Conservation (phyloP, 2,888 invertebrate genomes). For the Cyclophora albipunctata region DNA sequence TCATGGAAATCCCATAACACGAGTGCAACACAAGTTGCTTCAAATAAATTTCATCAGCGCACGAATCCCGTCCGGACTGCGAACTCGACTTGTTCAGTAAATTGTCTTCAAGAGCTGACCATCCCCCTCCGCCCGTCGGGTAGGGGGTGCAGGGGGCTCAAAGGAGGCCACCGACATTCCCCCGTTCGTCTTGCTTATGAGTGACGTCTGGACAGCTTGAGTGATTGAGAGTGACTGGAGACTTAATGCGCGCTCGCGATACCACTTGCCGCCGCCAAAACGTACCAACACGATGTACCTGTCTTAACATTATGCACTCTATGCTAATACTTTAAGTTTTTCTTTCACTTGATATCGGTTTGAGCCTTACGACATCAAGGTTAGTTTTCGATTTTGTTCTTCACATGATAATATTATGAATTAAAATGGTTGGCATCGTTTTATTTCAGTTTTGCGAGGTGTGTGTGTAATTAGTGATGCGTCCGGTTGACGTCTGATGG, state of each 20-base stretch:
- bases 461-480: slow-evolving; percentile 54
- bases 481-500: slow-evolving; percentile 43
- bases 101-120: slow-evolving; percentile 75
- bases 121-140: slow-evolving; percentile 47
- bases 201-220: slow-evolving; percentile 72
- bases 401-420: slow-evolving; percentile 60
- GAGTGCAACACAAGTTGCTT: slow-evolving; percentile 52
- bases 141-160: slow-evolving; percentile 31
- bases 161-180: slow-evolving; percentile 60
- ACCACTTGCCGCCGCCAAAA: slow-evolving; percentile 27
- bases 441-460: slow-evolving; percentile 51
- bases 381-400: slow-evolving; percentile 13
- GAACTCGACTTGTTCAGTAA: slow-evolving; percentile 63
- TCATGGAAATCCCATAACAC: slow-evolving; percentile 50
- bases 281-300: slow-evolving; percentile 28
- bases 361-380: no score
- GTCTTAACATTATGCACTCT: slow-evolving; percentile 33
- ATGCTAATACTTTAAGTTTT: slow-evolving; percentile 24
- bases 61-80: slow-evolving; percentile 56
- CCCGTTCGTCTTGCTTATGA: slow-evolving; percentile 75
- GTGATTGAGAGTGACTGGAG: slow-evolving; percentile 74
- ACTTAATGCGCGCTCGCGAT: slow-evolving; percentile 70
- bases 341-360: slow-evolving; percentile 19
- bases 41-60: slow-evolving; percentile 68
- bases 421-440: slow-evolving; percentile 64